These are phyloP conservation scores for Pelobates cultripes DNA, from an alignment of 2,797 vertebrate species.

Conservation along the genomic window DNA sequence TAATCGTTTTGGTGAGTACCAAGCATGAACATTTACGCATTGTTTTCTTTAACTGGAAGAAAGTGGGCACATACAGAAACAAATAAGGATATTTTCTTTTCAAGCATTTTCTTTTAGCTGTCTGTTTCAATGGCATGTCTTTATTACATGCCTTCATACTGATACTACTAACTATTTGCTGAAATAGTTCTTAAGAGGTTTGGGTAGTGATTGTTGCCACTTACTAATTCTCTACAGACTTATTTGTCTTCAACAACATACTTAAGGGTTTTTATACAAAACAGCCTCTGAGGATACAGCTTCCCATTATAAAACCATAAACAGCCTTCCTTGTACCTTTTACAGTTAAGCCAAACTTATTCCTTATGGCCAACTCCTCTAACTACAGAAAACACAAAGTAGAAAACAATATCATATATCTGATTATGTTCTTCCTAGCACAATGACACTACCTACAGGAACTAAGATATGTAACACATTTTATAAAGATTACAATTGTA, in stretches of 20 bases:
- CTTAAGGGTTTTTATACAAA: conserved; percentile 25
- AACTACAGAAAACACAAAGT: not conserved
- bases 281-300: conserved; percentile 28
- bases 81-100: no score
- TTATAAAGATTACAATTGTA: no score
- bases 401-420: not conserved
- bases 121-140: no score
- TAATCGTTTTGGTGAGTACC: no score
- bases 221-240: conserved; percentile 23
- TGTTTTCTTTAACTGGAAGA: no score
- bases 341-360: conserved; percentile 18
- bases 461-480: no score
- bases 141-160: no score
- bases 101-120: no score
- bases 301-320: conserved; percentile 29
- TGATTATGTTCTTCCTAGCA: no score
- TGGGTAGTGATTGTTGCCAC: conserved; percentile 30
- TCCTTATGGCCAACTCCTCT: not conserved
- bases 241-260: conserved; percentile 41
- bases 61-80: no score
- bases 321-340: conserved; percentile 27
- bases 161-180: not conserved
- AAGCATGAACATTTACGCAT: no score
- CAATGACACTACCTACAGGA: no score
- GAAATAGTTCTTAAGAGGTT: not conserved